Conservation (phyloP, 2,888 invertebrate species). For the Eremobia ochroleuca region DNA sequence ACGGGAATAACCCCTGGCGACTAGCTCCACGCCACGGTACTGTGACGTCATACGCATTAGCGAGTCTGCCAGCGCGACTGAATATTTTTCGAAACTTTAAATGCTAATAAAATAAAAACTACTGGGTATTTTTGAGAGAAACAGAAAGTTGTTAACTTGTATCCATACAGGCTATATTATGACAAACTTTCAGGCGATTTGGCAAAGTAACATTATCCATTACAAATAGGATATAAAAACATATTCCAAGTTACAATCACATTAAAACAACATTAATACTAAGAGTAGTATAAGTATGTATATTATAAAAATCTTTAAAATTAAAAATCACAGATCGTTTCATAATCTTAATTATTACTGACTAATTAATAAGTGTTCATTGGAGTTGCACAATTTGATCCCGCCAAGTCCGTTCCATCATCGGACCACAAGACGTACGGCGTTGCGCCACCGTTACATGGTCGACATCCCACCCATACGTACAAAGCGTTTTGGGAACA, state of each 20-base stretch:
- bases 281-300: slow-evolving; percentile 15
- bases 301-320: slow-evolving; percentile 15
- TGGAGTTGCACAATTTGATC: slow-evolving; percentile 5
- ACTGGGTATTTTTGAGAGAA: slow-evolving; percentile 19
- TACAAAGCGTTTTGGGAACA: slow-evolving; percentile 9
- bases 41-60: slow-evolving; percentile 18
- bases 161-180: slow-evolving; percentile 26
- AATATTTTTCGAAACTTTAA: slow-evolving; percentile 27
- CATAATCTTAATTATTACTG: slow-evolving; percentile 21
- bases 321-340: slow-evolving; percentile 12
- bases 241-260: slow-evolving; percentile 24
- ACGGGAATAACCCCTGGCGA: slow-evolving; percentile 22
- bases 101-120: slow-evolving; percentile 27
- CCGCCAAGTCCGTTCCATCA: slow-evolving; percentile 3
- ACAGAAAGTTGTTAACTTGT: slow-evolving; percentile 26
- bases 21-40: slow-evolving; percentile 22
- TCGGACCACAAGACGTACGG: slow-evolving; percentile 11
- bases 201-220: slow-evolving; percentile 16
- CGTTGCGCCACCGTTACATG: slow-evolving; percentile 12
- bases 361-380: slow-evolving; percentile 20
- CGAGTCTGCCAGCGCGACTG: slow-evolving; percentile 18
- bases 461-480: slow-evolving; percentile 7
- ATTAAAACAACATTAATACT: slow-evolving; percentile 16
- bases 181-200: slow-evolving; percentile 16
- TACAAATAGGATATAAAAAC: slow-evolving; percentile 19